These are phyloP conservation scores for Eupithecia subumbrata DNA, from an alignment of 2,888 invertebrate genomes.

Conservation along the genomic window DNA sequence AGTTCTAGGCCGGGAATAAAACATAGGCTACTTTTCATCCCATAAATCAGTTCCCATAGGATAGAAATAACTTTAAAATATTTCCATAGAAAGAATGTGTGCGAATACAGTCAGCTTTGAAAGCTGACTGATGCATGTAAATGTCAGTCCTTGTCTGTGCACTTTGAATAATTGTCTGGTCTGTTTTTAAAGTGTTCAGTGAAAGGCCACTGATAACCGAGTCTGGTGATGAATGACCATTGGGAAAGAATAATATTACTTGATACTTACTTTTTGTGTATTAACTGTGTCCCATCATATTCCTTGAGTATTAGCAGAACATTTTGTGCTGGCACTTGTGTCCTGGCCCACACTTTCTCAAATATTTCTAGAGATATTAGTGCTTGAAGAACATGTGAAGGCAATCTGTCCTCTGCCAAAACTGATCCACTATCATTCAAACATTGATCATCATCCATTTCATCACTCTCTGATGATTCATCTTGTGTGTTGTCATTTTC, in stretches of 20 bases:
- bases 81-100: too few species aligned
- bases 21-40: too few species aligned
- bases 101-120: not conserved
- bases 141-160: not conserved
- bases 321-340: slow-evolving; percentile 81
- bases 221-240: not conserved
- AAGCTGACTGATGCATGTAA: not conserved
- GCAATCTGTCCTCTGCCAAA: slow-evolving; percentile 77
- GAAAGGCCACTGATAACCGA: not conserved
- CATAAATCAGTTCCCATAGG: too few species aligned
- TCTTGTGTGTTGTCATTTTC: slow-evolving; percentile 50
- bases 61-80: too few species aligned
- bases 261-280: slow-evolving; percentile 78
- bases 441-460: slow-evolving; percentile 73
- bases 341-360: slow-evolving; percentile 84
- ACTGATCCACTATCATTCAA: slow-evolving; percentile 51
- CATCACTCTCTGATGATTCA: slow-evolving; percentile 72
- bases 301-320: slow-evolving; percentile 81
- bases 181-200: not conserved
- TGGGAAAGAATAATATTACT: not conserved
- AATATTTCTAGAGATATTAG: slow-evolving; percentile 84
- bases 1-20: too few species aligned
- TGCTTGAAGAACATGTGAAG: slow-evolving; percentile 85
- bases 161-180: not conserved
- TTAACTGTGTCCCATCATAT: slow-evolving; percentile 73